Evolutionary conservation across 1,140 invertebrate genomes (phyloP), one percentile per base, ranked within the genome.

Genomic region (Batillaria attramentaria): DNA sequence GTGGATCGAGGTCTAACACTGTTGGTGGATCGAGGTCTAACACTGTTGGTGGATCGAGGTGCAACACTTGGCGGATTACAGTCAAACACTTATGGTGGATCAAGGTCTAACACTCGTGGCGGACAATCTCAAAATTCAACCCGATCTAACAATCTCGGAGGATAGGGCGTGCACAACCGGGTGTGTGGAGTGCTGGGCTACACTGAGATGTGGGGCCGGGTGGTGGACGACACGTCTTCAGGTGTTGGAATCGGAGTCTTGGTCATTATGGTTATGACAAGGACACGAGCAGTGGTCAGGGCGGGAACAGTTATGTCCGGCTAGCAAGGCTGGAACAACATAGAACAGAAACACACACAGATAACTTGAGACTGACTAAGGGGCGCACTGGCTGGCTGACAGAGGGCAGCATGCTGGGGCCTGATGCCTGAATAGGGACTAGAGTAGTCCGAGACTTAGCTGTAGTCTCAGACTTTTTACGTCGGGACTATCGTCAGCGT

Each of bases 251-350:
- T 60, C 31, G 4, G 20, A 4, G 31, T 60, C 8, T 8, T 60
- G 57, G 57, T 4, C 6, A n/a, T n/a, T 10, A 60, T 10, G 57
- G 35, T 68, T 35, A 39, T 78, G 77, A 72, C 77, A 69, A 33
- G 77, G 66, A 39, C 77, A 78, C 39, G 66, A 35, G n/a, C 77
- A 78, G 16, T 78, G 62, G 33, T 69, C 66, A 46, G 68, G 77
- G 50, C 66, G 41, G 43, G 68, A 78, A 54, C 77, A 78, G 39
- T 57, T 43, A 46, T 42, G 69, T 20, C 69, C 69, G 28, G 39
- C 16, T n/a, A 46, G 33, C 16, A 46, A 72, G 18, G 42, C 28
- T 72, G 41, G 33, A 33, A 69, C 20, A 69, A 69, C 39, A 69
- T 33, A 5, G 37, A 5, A 69, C 37, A 42, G 24, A 69, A 66